Evolutionary conservation across 2,888 invertebrate species (phyloP), one percentile per base, ranked within the genome.

Genomic region (Napeogenes sylphis): DNA sequence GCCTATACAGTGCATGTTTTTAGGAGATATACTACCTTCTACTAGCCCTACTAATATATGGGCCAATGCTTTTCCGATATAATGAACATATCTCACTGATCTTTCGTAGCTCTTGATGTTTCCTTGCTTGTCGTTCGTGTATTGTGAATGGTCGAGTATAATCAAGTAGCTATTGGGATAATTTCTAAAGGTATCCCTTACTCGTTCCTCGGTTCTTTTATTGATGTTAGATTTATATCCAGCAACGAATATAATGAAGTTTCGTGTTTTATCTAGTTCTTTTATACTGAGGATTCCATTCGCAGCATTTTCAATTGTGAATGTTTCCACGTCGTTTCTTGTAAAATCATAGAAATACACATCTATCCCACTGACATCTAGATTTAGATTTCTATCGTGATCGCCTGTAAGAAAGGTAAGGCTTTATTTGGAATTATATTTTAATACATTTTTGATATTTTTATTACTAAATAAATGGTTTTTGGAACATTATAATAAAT

Each of bases 61-160:
- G 0, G 78, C 87, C 47, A 90, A 62, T 0, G 84, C 85, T 67
- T 77, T 83, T 0, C 90, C 90, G 21, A 90, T 87, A 53, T 85
- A 87, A 72, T 87, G 74, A 3, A 87, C 85, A 60, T 89, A 81
- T 66, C 73, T 80, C 5, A 89, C 87, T 0, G 90, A 84, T 61
- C 89, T 76, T 62, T 85, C 85, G 63, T 90, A 90, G 59, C 88
- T 83, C 65, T 82, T 85, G 2, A 82, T 79, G 13, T 76, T 69
- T 0, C 88, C 87, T 46, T 77, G 75, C 0, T 77, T 78, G 45
- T 84, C 82, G 54, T 89, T 82, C 0, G 90, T 90, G 66, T 90
- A 90, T 0, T 75, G 75, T 1, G 87, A 87, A 71, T 90, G 90
- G 56, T 90, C 90, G 0, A 89, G 70, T n/a, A 90, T 87, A 46